Conservation (phyloP, 2,797 vertebrate genomes). For the Channa striata region DNA sequence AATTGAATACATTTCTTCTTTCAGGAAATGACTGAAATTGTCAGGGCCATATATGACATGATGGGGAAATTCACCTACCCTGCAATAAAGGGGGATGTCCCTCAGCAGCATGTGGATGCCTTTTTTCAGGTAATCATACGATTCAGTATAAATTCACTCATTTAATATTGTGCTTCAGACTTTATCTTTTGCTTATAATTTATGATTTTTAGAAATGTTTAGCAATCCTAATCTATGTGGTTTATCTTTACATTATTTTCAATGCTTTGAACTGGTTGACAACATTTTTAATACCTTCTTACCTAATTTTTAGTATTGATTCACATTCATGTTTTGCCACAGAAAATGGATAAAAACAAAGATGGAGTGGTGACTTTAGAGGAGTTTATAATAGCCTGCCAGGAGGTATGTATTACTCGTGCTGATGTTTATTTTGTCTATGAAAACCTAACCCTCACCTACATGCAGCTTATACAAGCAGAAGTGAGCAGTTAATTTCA, state of each 20-base stretch:
- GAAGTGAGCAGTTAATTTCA: conserved; percentile 8
- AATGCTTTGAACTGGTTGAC: no score
- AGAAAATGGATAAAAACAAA: conserved; percentile 99
- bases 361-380: conserved; percentile 97
- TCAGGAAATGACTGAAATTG: conserved; percentile 98
- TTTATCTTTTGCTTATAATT: not conserved
- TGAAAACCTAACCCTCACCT: no score
- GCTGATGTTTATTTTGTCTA: no score
- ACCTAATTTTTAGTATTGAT: not conserved
- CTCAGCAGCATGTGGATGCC: conserved; percentile 94
- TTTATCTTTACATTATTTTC: no score
- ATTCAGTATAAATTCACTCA: not conserved
- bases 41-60: conserved; percentile 99
- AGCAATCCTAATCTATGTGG: no score
- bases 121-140: conserved; percentile 90
- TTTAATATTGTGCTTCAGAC: no score
- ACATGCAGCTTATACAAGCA: no score
- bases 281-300: no score
- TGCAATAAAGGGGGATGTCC: conserved; percentile 93
- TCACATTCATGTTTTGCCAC: conserved; percentile 22
- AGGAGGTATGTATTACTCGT: conserved; percentile 87
- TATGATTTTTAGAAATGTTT: not conserved
- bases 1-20: conserved; percentile 10
- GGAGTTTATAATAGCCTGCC: conserved; percentile 95
- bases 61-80: conserved; percentile 99